phyloP scores from a whole-genome alignment of 2,797 vertebrate genomes.

The Discoglossus pictus region DNA sequence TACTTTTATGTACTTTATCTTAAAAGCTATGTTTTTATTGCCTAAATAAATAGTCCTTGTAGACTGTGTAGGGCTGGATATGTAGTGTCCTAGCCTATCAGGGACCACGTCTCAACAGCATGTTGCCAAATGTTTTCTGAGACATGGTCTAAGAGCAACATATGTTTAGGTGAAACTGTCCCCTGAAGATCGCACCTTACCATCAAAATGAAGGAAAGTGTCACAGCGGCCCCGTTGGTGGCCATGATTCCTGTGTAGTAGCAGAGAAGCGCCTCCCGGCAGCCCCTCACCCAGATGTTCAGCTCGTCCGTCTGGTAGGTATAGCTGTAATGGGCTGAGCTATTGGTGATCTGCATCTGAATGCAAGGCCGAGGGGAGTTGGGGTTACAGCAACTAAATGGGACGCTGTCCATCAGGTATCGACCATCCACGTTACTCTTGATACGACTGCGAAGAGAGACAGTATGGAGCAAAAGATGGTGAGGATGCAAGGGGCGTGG shows the following conservation, averaged over 20 bases:
- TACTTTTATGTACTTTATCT: no score
- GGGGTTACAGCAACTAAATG: slow-evolving; percentile 84
- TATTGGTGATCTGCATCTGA: slow-evolving; percentile 79
- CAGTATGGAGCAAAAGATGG: no score
- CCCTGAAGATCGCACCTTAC: no score
- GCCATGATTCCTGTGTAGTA: slow-evolving; percentile 81
- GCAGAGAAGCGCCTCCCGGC: slow-evolving; percentile 74
- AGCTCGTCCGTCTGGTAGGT: slow-evolving; percentile 78
- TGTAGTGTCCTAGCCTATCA: no score
- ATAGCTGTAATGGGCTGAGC: slow-evolving; percentile 81
- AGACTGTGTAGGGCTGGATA: no score
- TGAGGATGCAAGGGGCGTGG: neutral
- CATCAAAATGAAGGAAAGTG: slow-evolving; percentile 76
- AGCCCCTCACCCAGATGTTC: slow-evolving; percentile 77
- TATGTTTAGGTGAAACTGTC: no score
- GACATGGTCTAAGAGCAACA: no score
- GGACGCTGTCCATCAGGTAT: slow-evolving; percentile 78
- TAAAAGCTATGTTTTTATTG: no score
- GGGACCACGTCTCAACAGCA: no score
- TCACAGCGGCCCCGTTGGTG: slow-evolving; percentile 72
- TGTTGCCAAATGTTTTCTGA: no score
- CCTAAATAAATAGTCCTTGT: no score
- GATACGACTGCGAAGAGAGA: slow-evolving; percentile 57
- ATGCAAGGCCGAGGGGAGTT: slow-evolving; percentile 80
- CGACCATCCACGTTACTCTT: slow-evolving; percentile 82